These are phyloP conservation scores for Tryphoninae sp. DNA, from an alignment of 2,888 invertebrate species.

Conservation along the genomic window DNA sequence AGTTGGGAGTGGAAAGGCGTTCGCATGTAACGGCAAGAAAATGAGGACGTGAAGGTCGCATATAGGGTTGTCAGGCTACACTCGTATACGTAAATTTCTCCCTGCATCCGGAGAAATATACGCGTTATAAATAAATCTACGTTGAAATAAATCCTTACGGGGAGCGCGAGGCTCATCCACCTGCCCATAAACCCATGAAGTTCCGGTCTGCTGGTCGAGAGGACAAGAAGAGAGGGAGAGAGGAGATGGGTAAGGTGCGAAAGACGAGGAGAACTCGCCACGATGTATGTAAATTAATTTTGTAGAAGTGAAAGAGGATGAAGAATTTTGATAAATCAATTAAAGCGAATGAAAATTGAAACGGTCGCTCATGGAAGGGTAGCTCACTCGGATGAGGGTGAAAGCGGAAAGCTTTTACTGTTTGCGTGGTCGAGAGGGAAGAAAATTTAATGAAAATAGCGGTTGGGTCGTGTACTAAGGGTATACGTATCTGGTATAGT, in stretches of 20 bases:
- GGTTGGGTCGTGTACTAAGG: slow-evolving; percentile 6
- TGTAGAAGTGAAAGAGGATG: neutral
- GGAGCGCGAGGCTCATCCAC: slow-evolving; percentile 1
- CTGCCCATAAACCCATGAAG: neutral
- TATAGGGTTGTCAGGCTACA: slow-evolving; percentile 4
- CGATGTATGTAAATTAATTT: slow-evolving; percentile 56
- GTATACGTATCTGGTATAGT: slow-evolving; percentile 24
- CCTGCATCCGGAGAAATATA: slow-evolving; percentile 41
- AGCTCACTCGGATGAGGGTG: neutral
- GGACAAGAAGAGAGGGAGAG: slow-evolving; percentile 22
- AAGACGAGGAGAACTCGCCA: slow-evolving; percentile 9
- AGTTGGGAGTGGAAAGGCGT: neutral
- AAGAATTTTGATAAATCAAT: slow-evolving; percentile 29
- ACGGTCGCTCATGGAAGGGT: neutral
- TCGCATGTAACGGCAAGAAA: slow-evolving; percentile 17
- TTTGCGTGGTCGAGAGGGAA: slow-evolving; percentile 6
- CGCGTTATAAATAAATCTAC: slow-evolving; percentile 63
- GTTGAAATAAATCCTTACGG: slow-evolving; percentile 60
- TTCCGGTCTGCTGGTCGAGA: slow-evolving; percentile 20
- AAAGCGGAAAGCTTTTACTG: slow-evolving; percentile 10
- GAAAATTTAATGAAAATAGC: slow-evolving; percentile 43
- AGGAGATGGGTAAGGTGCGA: slow-evolving; percentile 11
- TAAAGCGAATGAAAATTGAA: slow-evolving; percentile 42
- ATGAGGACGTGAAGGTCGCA: slow-evolving; percentile 6
- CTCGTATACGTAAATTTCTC: slow-evolving; percentile 25